phyloP scores from a whole-genome alignment of 2,113 vertebrate genomes.

The Pelobates fuscus region DNA sequence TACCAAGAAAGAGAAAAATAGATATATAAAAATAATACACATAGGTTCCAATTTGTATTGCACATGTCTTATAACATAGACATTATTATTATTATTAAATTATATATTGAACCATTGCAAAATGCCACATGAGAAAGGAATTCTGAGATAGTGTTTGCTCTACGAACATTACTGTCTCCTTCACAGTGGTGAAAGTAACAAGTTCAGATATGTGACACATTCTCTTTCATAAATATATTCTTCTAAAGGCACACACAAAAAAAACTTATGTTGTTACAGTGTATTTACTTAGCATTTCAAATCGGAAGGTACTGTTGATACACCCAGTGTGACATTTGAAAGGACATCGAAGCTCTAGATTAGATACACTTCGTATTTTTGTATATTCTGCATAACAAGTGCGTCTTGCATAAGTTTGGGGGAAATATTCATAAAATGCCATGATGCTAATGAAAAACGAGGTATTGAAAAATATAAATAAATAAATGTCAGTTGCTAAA shows the following conservation, averaged over 20 bases:
- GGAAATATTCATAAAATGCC: constrained; percentile 29
- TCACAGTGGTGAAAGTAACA: no score
- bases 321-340: constrained; percentile 31
- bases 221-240: background rate
- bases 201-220: background rate
- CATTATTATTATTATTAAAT: no score
- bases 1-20: no score
- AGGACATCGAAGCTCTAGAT: constrained; percentile 20
- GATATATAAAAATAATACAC: no score
- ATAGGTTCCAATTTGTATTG: no score
- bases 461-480: constrained; percentile 13
- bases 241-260: constrained; percentile 11
- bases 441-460: constrained; percentile 13
- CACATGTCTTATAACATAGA: no score
- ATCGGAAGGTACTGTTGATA: constrained; percentile 19
- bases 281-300: constrained; percentile 23
- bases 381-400: background rate
- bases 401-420: background rate
- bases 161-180: no score
- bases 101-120: no score
- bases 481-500: constrained; percentile 25
- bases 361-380: constrained; percentile 16
- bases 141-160: no score
- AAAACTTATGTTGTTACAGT: constrained; percentile 9
- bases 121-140: no score